A percentile compares a stretch with the other conserved stretches of the same genome.
phyloP scores from a whole-genome alignment of 30 jellyfish, hydroid and myxozoan species.

The Nemopilema nomurai region DNA sequence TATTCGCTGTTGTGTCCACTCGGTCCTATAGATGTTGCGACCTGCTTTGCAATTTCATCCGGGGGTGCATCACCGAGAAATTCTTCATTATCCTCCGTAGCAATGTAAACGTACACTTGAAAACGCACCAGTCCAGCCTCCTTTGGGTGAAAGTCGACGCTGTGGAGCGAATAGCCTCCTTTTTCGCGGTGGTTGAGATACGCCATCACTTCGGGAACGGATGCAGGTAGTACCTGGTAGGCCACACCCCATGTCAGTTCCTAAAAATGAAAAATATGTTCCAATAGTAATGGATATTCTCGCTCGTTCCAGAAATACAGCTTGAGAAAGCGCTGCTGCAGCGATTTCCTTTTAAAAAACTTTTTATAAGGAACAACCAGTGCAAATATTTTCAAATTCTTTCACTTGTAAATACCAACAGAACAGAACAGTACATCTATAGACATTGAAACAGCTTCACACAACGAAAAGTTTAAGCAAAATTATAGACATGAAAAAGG shows the following conservation, averaged over 20 bases:
- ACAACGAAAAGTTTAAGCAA: too few relatives aligned
- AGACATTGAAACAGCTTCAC: too few relatives aligned
- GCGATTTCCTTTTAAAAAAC: too few relatives aligned
- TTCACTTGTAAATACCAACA: too few relatives aligned
- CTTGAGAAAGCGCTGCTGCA: too few relatives aligned
- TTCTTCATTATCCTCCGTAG: conserved; percentile 67
- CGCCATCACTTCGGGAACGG: conserved; percentile 79
- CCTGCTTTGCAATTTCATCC: conserved; percentile 80
- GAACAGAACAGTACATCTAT: too few relatives aligned
- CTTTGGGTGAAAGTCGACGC: conserved; percentile 62
- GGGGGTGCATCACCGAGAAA: conserved; percentile 89
- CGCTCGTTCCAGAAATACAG: too few relatives aligned
- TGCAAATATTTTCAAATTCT: too few relatives aligned
- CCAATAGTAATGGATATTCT: too few relatives aligned
- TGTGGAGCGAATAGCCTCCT: conserved; percentile 91
- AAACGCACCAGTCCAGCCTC: conserved; percentile 30
- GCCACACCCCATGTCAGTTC: conserved; percentile 92
- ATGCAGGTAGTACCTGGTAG: conserved; percentile 62
- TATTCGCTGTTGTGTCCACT: conserved; percentile 95
- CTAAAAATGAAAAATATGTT: conserved; percentile 67
- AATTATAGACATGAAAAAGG: too few relatives aligned
- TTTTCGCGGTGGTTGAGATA: conserved; percentile 88
- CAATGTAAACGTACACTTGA: conserved; percentile 80
- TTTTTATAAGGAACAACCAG: too few relatives aligned
- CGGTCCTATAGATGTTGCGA: conserved; percentile 81